Percentiles rank a stretch among this genome's conserved stretches.
Conservation (phyloP, 2,888 invertebrate species). For the Spisula solida region DNA sequence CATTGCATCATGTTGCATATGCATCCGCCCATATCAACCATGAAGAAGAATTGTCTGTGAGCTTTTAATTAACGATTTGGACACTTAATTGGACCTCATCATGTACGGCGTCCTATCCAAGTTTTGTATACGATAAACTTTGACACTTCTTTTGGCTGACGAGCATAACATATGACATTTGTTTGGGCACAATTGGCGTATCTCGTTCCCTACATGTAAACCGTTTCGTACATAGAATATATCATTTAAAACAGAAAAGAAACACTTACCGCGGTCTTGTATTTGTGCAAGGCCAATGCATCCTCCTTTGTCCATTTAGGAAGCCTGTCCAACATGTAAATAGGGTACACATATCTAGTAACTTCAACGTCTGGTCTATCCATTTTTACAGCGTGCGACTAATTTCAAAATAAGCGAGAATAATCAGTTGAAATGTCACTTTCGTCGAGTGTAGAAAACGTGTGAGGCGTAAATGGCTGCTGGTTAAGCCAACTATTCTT, state of each 20-base stretch:
- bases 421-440: slow-evolving; percentile 6
- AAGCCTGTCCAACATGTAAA: slow-evolving; percentile 40
- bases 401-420: background rate
- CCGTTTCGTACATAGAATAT: background rate
- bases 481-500: background rate
- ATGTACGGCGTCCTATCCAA: background rate
- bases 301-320: slow-evolving; percentile 55
- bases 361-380: slow-evolving; percentile 9
- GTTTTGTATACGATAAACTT: background rate
- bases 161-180: background rate
- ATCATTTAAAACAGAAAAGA: background rate
- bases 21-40: no score
- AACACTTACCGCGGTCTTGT: slow-evolving; percentile 41
- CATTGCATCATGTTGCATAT: no score
- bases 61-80: background rate
- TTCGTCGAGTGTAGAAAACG: background rate
- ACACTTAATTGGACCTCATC: background rate
- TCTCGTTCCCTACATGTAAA: background rate
- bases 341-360: slow-evolving; percentile 40
- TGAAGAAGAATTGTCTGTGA: background rate
- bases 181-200: background rate
- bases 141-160: background rate
- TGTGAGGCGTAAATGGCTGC: background rate
- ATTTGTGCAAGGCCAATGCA: slow-evolving; percentile 49
- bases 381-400: background rate